These are phyloP conservation scores for Xanthorhoe spadicearia DNA, from an alignment of 2,888 invertebrate genomes.

Conservation along the genomic window DNA sequence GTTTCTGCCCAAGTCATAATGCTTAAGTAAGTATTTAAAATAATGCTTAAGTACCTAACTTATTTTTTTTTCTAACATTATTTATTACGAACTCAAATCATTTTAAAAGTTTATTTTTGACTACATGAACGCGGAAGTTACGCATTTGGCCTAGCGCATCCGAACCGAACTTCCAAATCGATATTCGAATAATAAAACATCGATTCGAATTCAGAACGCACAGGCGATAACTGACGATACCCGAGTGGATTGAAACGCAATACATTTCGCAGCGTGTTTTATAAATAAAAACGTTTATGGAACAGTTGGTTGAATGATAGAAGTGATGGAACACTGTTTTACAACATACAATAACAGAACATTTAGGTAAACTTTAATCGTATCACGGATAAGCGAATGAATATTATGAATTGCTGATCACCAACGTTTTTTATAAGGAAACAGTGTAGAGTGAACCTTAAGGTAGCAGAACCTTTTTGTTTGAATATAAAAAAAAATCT, in stretches of 20 bases:
- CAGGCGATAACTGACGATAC: conserved; percentile 46
- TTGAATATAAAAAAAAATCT: no score
- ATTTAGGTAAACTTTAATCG: background rate
- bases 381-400: no score
- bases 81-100: background rate
- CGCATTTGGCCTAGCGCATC: conserved; percentile 65
- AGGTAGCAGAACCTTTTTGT: no score
- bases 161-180: conserved; percentile 50
- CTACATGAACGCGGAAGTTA: conserved; percentile 56
- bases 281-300: conserved; percentile 34
- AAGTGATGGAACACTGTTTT: conserved; percentile 16
- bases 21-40: no score
- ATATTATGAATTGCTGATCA: no score
- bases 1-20: no score
- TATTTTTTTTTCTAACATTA: no score
- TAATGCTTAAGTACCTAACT: no score
- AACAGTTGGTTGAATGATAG: conserved; percentile 19
- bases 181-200: conserved; percentile 63
- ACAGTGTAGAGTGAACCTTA: no score
- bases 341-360: background rate
- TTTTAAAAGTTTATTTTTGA: conserved; percentile 39
- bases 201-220: conserved; percentile 49
- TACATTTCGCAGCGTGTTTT: conserved; percentile 26
- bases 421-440: no score
- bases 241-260: conserved; percentile 35